Evolutionary conservation across 1,140 invertebrate genomes (phyloP), one percentile per base, ranked within the genome.

Genomic region (Holcopasites calliopsidis): DNA sequence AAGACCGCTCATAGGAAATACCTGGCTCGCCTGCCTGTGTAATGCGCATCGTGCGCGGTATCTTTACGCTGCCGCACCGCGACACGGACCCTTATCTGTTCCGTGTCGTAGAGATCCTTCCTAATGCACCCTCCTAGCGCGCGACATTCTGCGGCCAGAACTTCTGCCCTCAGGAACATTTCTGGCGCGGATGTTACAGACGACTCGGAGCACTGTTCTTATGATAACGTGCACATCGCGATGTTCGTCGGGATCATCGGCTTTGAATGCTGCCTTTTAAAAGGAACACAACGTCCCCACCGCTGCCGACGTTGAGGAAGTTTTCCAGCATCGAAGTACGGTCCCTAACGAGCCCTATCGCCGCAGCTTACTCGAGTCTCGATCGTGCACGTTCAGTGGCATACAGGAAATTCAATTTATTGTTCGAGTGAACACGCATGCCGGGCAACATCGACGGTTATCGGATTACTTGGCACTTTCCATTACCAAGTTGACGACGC

Each of bases 401-500:
- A 58, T 18, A 50, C 23, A n/a, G 62, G 47, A 35, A 68, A 77
- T 81, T 81, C 68, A 81, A 81, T 77, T 77, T 81, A 66, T 68
- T 77, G 81, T 72, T 81, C 68, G 52, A 77, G 52, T 64, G 44
- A 44, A 23, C 60, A 50, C 60, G 52, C 64, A 65, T 58, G 21
- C 42, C 60, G 40, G 35, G 47, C 38, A 64, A 61, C 38, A 47
- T 50, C 57, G 61, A 42, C 61, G 80, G 70, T 82, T 77, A 82
- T 82, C 79, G 62, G 79, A 82, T 82, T 82, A 82, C 71, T 82
- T 74, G 61, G 78, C 62, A 62, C 82, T 82, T 82, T 81, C 75
- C 74, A 77, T 82, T 82, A 82, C n/a, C 50, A 11, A 33, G n/a
- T 18, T 13, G 18, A 44, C 42, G 42, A 8, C 42, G n/a, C 42